phyloP scores from a whole-genome alignment of 2,797 vertebrate species.

The Etheostoma nigrum region DNA sequence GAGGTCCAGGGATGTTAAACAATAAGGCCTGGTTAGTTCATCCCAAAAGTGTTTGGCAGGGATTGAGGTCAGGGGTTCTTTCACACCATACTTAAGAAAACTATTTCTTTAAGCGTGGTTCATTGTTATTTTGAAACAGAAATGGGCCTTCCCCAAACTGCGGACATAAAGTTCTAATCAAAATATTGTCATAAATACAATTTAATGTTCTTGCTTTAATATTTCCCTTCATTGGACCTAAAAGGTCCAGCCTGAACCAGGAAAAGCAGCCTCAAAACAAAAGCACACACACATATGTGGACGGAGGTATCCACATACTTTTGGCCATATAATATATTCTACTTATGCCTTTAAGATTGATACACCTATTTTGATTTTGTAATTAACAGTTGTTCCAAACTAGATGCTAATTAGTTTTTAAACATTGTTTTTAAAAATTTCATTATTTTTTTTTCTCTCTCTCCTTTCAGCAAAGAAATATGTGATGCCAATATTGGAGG shows the following conservation, averaged over 20 bases:
- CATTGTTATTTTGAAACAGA: not conserved
- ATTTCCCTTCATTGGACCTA: not conserved
- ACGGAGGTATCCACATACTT: constrained; percentile 12
- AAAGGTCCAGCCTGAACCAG: not conserved
- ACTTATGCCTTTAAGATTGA: not conserved
- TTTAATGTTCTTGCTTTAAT: not conserved
- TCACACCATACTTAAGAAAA: not conserved
- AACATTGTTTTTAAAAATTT: not conserved
- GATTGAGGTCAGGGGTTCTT: constrained; percentile 3
- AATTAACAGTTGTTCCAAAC: not conserved
- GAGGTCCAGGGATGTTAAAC: not conserved
- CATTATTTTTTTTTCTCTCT: not conserved
- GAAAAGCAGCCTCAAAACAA: not conserved
- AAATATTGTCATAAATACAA: not conserved
- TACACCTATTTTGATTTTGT: not conserved
- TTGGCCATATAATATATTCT: not conserved
- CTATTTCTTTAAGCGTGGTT: not conserved
- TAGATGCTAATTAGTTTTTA: not conserved
- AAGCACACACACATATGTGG: not conserved
- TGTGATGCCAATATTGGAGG: constrained; percentile 90
- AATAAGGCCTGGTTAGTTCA: not conserved
- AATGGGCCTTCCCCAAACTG: not conserved
- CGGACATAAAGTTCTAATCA: not conserved
- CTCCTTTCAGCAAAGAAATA: constrained; percentile 89
- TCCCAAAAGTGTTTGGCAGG: not conserved